Conservation (phyloP, 64 coral and sea anemone genomes). For the Actinia tenebrosa region DNA sequence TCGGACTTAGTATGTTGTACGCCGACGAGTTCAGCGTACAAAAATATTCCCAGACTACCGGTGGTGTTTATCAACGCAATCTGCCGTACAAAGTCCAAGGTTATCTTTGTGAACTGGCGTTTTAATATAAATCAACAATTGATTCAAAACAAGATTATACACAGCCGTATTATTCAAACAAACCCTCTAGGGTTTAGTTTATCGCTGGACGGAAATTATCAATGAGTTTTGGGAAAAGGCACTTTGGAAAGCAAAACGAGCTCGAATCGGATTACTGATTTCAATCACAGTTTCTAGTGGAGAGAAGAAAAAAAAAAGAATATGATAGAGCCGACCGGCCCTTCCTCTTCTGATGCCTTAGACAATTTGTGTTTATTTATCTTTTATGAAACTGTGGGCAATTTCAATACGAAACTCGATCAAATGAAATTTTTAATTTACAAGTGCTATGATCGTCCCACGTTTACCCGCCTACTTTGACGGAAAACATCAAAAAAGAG, state of each 20-base stretch:
- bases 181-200: not conserved
- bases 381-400: no score
- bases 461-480: not conserved
- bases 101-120: no score
- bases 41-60: no score
- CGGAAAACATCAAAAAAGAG: not conserved
- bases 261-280: not conserved
- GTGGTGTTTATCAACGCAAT: no score
- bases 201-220: not conserved
- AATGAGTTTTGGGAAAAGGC: not conserved
- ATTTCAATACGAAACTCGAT: not conserved
- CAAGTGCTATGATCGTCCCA: not conserved
- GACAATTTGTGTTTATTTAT: not conserved
- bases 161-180: not conserved
- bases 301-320: not conserved
- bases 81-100: no score
- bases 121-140: not conserved
- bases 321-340: not conserved
- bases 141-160: not conserved
- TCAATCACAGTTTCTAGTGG: not conserved
- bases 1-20: no score
- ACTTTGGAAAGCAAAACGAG: not conserved
- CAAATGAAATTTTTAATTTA: not conserved
- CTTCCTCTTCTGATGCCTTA: not conserved
- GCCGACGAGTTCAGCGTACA: no score